Conservation (phyloP, 1,140 invertebrate species). For the Drosophila subpulchrella region DNA sequence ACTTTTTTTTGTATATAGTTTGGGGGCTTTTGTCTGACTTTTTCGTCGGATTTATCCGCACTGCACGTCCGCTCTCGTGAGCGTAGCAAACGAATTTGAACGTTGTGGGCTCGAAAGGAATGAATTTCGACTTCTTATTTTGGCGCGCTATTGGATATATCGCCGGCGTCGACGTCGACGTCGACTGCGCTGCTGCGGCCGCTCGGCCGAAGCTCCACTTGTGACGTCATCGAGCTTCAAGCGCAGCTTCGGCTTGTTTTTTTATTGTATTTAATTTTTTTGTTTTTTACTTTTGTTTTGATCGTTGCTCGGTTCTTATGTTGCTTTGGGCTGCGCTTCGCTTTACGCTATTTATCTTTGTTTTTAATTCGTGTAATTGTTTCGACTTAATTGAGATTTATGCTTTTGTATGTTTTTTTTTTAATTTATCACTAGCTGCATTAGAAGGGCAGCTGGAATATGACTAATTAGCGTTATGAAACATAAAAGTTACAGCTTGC, state of each 20-base stretch:
- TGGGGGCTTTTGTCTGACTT: conserved; percentile 21
- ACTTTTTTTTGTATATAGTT: conserved; percentile 7
- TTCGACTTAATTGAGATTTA: conserved; percentile 54
- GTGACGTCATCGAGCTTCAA: conserved; percentile 69
- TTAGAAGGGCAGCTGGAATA: conserved; percentile 24
- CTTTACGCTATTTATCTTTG: conserved; percentile 46
- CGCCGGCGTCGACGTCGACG: conserved; percentile 37
- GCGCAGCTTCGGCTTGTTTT: conserved; percentile 26
- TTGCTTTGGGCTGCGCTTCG: conserved; percentile 29
- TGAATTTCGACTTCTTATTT: conserved; percentile 83
- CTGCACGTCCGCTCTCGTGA: conserved; percentile 83
- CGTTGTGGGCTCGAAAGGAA: conserved; percentile 73
- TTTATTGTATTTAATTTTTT: conserved; percentile 5
- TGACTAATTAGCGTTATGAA: conserved; percentile 13
- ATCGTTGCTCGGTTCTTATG: conserved; percentile 49
- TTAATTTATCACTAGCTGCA: conserved; percentile 26
- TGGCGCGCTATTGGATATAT: conserved; percentile 79
- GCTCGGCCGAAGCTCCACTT: conserved; percentile 31
- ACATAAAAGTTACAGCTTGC: not conserved
- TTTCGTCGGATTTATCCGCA: conserved; percentile 62
- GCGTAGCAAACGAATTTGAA: conserved; percentile 83
- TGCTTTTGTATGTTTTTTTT: not conserved
- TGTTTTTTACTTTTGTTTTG: conserved; percentile 32
- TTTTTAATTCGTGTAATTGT: conserved; percentile 43
- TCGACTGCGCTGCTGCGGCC: conserved; percentile 21